Conservation (phyloP, 2,797 vertebrate species). For the Alexandromys oeconomus region DNA sequence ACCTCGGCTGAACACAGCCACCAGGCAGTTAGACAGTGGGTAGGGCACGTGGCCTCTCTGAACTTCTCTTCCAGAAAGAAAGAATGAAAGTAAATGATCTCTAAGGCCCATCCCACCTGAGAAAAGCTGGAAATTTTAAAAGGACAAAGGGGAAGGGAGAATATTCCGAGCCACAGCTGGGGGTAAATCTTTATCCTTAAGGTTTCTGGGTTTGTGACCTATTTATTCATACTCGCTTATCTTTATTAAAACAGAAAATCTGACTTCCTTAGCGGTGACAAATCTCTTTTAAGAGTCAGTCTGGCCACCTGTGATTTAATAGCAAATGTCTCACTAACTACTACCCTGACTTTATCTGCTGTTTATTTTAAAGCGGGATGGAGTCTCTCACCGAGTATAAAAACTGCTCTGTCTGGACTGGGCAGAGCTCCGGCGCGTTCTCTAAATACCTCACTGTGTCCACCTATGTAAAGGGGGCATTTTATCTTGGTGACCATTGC, state of each 20-base stretch:
- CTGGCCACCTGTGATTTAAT: conserved; percentile 51
- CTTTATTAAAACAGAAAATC: background rate
- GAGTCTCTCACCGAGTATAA: conserved; percentile 35
- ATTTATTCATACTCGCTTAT: background rate
- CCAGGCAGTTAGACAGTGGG: background rate
- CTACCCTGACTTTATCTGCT: conserved; percentile 42
- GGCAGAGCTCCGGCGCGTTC: conserved; percentile 49
- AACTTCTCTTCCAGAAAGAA: background rate
- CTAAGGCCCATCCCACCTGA: background rate
- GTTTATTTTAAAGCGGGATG: conserved; percentile 54
- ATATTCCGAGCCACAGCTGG: background rate
- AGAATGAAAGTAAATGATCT: background rate
- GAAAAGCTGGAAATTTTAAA: conserved; percentile 8
- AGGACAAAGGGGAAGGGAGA: background rate
- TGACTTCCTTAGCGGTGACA: conserved; percentile 59
- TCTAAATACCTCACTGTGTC: conserved; percentile 55
- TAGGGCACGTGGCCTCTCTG: background rate
- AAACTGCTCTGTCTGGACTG: conserved; percentile 38
- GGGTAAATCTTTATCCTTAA: background rate
- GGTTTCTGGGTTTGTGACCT: background rate
- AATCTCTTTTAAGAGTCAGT: conserved; percentile 59
- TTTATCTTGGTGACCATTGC: conserved; percentile 68
- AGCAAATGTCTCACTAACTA: conserved; percentile 35
- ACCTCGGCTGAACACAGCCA: background rate
- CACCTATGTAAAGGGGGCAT: conserved; percentile 60